These are phyloP conservation scores for Byasa hedistus DNA, from an alignment of 2,888 invertebrate species.

Conservation along the genomic window DNA sequence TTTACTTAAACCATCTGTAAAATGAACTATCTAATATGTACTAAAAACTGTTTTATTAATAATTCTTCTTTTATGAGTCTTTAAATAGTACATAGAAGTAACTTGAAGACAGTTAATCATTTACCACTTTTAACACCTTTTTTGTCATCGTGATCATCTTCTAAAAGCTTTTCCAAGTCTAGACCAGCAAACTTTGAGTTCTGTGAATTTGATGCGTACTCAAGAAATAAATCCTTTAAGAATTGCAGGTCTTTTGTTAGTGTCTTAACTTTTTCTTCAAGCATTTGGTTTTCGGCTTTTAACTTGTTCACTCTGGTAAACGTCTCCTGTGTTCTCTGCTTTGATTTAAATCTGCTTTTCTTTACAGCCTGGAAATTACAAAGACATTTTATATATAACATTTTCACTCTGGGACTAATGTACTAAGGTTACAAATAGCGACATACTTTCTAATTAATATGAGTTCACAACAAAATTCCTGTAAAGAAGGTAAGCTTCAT, in stretches of 20 bases:
- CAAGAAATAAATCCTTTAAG: conserved; percentile 89
- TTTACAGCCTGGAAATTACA: conserved; percentile 85
- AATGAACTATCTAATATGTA: too few relatives aligned
- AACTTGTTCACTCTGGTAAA: conserved; percentile 86
- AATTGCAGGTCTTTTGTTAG: conserved; percentile 90
- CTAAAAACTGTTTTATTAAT: too few relatives aligned
- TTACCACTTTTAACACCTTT: conserved; percentile 46
- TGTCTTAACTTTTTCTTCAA: conserved; percentile 89
- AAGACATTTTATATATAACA: background rate
- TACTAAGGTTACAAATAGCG: background rate
- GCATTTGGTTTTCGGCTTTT: conserved; percentile 87
- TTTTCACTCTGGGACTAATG: background rate
- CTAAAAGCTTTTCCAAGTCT: conserved; percentile 78
- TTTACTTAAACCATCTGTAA: too few relatives aligned
- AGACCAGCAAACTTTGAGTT: conserved; percentile 78
- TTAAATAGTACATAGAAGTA: background rate
- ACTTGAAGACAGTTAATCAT: conserved; percentile 26
- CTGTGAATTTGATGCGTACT: conserved; percentile 85
- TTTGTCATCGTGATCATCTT: conserved; percentile 72
- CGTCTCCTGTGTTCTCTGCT: conserved; percentile 88
- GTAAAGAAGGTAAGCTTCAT: too few relatives aligned
- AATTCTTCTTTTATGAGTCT: background rate
- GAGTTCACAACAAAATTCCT: too few relatives aligned
- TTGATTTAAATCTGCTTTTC: conserved; percentile 88
- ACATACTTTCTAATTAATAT: too few relatives aligned